phyloP scores from a whole-genome alignment of 2,113 vertebrate species.

The Orientallactaga bullata region DNA sequence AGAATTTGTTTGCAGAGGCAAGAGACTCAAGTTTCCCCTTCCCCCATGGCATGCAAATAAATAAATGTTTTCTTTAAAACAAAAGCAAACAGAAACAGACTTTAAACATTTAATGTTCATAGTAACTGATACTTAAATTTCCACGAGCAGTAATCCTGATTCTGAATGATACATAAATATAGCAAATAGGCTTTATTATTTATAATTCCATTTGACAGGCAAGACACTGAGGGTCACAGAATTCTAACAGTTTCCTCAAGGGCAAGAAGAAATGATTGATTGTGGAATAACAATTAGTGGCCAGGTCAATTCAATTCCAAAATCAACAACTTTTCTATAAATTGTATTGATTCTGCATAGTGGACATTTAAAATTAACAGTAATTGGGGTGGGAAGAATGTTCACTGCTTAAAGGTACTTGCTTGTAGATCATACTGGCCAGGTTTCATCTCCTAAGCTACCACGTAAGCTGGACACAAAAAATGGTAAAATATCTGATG shows the following conservation, averaged over 20 bases:
- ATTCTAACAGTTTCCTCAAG: background rate
- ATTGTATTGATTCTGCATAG: background rate
- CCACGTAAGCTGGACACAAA: no score
- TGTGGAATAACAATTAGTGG: background rate
- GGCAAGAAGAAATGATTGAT: background rate
- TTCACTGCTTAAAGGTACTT: no score
- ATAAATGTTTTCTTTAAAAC: no score
- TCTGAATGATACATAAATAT: background rate
- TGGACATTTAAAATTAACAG: background rate
- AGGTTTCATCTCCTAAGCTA: no score
- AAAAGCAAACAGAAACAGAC: background rate
- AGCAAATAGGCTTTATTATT: background rate
- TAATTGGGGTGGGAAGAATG: background rate
- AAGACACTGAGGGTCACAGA: background rate
- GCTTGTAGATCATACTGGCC: no score
- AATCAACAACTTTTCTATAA: background rate
- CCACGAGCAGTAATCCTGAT: background rate
- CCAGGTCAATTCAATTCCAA: background rate
- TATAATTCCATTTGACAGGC: background rate
- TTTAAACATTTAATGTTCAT: background rate
- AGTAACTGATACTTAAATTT: background rate
- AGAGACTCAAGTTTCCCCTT: no score
- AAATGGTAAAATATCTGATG: no score
- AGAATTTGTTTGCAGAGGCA: no score
- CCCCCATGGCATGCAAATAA: no score